These are phyloP conservation scores for Lichenostomus cassidix DNA, from an alignment of 2,113 vertebrate species.

Conservation along the genomic window DNA sequence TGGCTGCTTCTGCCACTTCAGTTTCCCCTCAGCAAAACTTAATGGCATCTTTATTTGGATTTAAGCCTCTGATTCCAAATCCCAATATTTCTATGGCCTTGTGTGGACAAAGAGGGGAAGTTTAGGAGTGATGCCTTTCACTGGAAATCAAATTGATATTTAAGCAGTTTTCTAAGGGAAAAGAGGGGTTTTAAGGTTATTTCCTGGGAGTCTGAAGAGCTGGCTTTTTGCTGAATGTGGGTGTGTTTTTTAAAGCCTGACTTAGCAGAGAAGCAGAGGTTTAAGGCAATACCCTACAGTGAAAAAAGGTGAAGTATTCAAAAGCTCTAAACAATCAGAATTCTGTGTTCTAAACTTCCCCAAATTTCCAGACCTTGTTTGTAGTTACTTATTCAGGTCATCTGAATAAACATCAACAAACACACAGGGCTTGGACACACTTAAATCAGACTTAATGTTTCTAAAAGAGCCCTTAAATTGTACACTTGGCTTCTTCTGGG, in stretches of 20 bases:
- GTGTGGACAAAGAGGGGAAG: not conserved
- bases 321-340: not conserved
- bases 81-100: rapidly evolving
- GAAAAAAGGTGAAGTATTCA: not conserved
- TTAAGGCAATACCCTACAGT: not conserved
- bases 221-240: not conserved
- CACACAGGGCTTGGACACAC: no score
- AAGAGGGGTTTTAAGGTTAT: not conserved
- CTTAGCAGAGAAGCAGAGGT: not conserved
- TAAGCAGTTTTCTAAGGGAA: not conserved
- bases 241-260: not conserved
- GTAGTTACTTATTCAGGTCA: not conserved
- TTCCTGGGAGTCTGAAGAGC: not conserved
- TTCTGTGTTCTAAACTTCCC: not conserved
- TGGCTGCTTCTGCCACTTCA: not conserved
- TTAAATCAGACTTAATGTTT: not conserved
- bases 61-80: not conserved
- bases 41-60: rapidly evolving
- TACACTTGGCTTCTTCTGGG: not conserved
- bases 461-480: not conserved
- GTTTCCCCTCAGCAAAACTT: not conserved
- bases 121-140: not conserved
- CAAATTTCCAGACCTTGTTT: not conserved
- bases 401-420: not conserved
- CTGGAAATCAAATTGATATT: not conserved